phyloP scores from a whole-genome alignment of 2,113 vertebrate species.

The Python bivittatus region DNA sequence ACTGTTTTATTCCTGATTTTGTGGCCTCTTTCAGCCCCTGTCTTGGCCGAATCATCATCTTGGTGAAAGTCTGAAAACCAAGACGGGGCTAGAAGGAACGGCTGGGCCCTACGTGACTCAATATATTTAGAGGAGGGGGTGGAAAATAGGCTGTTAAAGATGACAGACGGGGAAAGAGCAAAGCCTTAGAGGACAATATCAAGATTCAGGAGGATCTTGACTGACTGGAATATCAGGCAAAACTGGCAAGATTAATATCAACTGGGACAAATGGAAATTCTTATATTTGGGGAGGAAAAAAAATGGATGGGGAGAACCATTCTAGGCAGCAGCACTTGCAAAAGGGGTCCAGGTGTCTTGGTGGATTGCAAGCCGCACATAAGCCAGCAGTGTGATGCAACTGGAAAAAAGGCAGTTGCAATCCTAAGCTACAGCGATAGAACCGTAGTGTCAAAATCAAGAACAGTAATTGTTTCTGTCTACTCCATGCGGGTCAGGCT shows the following conservation, averaged over 20 bases:
- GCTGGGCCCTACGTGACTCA: not conserved
- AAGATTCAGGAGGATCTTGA: not conserved
- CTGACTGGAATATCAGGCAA: not conserved
- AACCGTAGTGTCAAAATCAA: too few relatives aligned
- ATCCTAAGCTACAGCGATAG: too few relatives aligned
- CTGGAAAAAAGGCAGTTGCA: too few relatives aligned
- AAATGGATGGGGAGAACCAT: not conserved
- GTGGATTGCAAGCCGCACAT: not conserved
- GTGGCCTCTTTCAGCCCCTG: not conserved
- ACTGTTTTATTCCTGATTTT: too few relatives aligned
- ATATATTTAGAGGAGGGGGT: not conserved
- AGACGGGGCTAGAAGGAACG: not conserved
- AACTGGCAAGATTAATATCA: not conserved
- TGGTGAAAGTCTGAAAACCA: not conserved
- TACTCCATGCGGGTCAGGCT: too few relatives aligned
- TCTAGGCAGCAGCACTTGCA: not conserved
- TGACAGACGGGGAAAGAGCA: not conserved
- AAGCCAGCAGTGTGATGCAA: not conserved
- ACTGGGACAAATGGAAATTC: not conserved
- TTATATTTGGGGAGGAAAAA: not conserved
- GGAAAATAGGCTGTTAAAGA: not conserved
- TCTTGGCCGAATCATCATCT: not conserved
- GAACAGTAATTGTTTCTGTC: too few relatives aligned
- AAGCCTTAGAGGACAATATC: not conserved
- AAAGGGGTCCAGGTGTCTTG: not conserved